Base-by-base conservation (phyloP, 2,113 vertebrate species). In the Tichodroma muraria region DNA sequence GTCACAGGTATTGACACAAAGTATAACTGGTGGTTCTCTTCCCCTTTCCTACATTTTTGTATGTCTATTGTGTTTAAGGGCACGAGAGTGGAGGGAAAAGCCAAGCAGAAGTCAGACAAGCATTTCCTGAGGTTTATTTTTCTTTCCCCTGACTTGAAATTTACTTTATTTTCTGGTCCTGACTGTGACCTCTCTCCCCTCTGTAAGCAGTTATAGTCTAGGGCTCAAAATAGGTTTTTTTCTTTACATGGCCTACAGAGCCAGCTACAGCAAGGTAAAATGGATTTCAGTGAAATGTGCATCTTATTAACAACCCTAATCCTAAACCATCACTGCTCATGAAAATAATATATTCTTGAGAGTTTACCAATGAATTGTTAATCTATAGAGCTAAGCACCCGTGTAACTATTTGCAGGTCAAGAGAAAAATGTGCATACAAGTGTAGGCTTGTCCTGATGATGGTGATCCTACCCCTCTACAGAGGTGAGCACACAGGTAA, bases 311-410 rank as follows among this genome's bases (percentile, higher is more conserved):
- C 33, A 85, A 40, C 44, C 60, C n/a, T 56, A 85, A 80, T 73
- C 18, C 24, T 89, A 57, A 69, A 80, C 49, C n/a, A 53, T 19
- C 8, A 11, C 23, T 30, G 59, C 42, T 70, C 49, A 50, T 37
- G 10, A 69, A 76, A 80, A 35, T 11, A 78, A 70, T 23, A 30
- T 5, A 35, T 73, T 64, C 10, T 7, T 44, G 27, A 86, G 38
- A 24, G 19, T 59, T 56, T 66, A 92, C 28, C 21, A 52, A n/a
- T n/a, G 17, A 49, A 27, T 49, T 69, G 35, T 40, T 65, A 47
- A 69, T 49, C 50, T 38, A 0, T 9, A 65, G 5, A 47, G 45
- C 57, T 64, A 63, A 75, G n/a, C 35, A 40, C 0, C 0, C 0
- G 5, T 38, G 27, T 80, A 61, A 25, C 12, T 44, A 24, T 56